Percentiles rank a stretch among this genome's conserved stretches.
phyloP scores from a whole-genome alignment of 2,797 vertebrate species.

The Acanthornis magna region DNA sequence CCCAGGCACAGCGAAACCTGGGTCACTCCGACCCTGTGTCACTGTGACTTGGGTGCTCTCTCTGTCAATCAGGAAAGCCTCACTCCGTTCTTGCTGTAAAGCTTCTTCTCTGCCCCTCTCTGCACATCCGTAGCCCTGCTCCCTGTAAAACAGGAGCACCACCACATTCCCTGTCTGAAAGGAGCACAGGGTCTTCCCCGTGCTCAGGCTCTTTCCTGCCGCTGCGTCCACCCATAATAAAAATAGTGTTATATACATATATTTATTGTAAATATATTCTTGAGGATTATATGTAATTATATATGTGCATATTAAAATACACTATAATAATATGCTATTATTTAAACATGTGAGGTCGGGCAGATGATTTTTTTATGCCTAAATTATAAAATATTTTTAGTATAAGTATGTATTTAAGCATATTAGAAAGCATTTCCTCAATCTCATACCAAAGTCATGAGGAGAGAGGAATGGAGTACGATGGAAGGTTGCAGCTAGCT shows the following conservation, averaged over 20 bases:
- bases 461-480: not conserved
- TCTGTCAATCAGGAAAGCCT: not conserved
- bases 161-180: not conserved
- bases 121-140: fast-evolving
- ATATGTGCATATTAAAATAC: not conserved
- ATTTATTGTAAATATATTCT: not conserved
- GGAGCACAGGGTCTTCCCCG: not conserved
- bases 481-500: not conserved
- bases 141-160: not conserved
- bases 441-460: not conserved
- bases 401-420: not conserved
- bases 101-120: not conserved
- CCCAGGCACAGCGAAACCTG: fast-evolving
- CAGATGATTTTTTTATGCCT: not conserved
- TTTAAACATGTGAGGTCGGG: not conserved
- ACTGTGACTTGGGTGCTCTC: not conserved
- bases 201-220: not conserved
- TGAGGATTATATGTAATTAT: not conserved
- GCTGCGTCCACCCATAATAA: not conserved
- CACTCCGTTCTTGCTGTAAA: not conserved
- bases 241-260: not conserved
- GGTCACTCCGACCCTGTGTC: fast-evolving
- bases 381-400: not conserved
- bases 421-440: not conserved
- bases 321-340: not conserved